phyloP scores from a whole-genome alignment of 2,113 vertebrate genomes.

The Bos taurus region ARS-UCD2.0 NC_037349.1:51913001-51913500 shows the following conservation, averaged over 20 bases:
- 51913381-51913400: neutral
- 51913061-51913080: constrained; percentile 83
- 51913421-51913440: neutral
- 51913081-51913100: constrained; percentile 93
- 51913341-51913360: neutral
- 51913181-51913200: neutral
- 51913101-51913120: constrained; percentile 98
- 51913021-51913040: constrained; percentile 90
- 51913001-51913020: fast-evolving
- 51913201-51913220: constrained; percentile 80
- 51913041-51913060: constrained; percentile 83
- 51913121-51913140: constrained; percentile 93
- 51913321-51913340: neutral
- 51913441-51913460: neutral
- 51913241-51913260: constrained; percentile 90
- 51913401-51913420: neutral
- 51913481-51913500: fast-evolving
- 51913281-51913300: constrained; percentile 82
- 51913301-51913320: constrained; percentile 1
- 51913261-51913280: constrained; percentile 89
- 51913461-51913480: neutral
- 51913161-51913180: neutral
- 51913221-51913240: constrained; percentile 87
- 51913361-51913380: neutral
- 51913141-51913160: constrained; percentile 15